Evolutionary conservation across 2,888 invertebrate genomes (phyloP).

Genomic region (Xanthia icteritia): DNA sequence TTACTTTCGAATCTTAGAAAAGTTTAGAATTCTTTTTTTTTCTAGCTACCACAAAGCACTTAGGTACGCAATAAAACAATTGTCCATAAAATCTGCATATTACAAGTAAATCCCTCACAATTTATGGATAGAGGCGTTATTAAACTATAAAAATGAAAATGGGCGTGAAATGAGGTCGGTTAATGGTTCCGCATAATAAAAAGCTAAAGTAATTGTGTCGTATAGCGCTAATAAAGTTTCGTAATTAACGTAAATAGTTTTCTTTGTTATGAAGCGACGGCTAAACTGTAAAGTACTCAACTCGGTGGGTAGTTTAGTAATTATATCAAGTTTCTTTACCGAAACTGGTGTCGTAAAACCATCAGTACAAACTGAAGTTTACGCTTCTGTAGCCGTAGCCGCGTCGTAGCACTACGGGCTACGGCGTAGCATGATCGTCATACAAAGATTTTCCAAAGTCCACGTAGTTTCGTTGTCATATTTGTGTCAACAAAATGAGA

Average conservation of each 20-base stretch:
- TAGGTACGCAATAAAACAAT: conserved; percentile 63
- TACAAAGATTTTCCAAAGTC: too few relatives aligned
- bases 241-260: conserved; percentile 63
- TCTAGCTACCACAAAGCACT: conserved; percentile 2
- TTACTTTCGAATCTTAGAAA: neutral
- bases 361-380: conserved; percentile 22
- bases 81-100: conserved; percentile 74
- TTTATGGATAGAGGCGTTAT: conserved; percentile 65
- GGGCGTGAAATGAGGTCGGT: conserved; percentile 59
- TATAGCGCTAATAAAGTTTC: conserved; percentile 58
- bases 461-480: too few relatives aligned
- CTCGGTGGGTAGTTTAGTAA: conserved; percentile 43
- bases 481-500: neutral
- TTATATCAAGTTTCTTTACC: conserved; percentile 49
- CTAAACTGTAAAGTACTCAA: conserved; percentile 48
- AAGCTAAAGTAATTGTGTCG: conserved; percentile 60
- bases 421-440: neutral
- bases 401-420: neutral
- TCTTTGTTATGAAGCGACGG: conserved; percentile 53
- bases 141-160: conserved; percentile 67
- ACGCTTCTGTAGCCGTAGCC: neutral
- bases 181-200: conserved; percentile 63
- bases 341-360: conserved; percentile 34
- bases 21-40: neutral
- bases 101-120: conserved; percentile 67